Percentiles rank a stretch among this genome's conserved stretches.
Conservation (phyloP, 2,113 vertebrate species). For the Meles meles region DNA sequence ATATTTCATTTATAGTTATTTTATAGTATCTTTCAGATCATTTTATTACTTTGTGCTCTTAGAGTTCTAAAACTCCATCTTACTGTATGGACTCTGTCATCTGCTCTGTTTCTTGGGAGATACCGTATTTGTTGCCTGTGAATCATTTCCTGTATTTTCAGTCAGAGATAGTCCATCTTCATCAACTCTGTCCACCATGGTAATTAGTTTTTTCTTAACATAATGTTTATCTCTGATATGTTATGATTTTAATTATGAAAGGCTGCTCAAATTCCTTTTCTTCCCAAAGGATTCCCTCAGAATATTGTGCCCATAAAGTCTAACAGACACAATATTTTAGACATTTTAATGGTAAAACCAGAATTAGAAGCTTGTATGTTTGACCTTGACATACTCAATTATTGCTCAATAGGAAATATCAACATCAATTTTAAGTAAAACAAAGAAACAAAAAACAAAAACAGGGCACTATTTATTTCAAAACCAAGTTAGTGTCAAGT, state of each 20-base stretch:
- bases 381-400: not conserved
- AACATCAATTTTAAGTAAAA: not conserved
- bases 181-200: not conserved
- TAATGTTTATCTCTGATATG: not conserved
- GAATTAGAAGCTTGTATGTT: not conserved
- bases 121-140: not conserved
- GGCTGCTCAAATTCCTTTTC: not conserved
- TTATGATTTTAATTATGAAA: not conserved
- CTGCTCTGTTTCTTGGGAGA: not conserved
- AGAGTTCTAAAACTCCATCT: not conserved
- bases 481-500: constrained; percentile 18
- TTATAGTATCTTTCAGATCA: not conserved
- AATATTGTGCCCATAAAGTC: not conserved
- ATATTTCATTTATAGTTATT: not conserved
- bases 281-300: not conserved
- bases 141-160: not conserved
- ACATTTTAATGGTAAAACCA: not conserved
- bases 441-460: not conserved
- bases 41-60: not conserved
- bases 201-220: not conserved
- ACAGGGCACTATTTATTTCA: not conserved
- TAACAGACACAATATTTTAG: not conserved
- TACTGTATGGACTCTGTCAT: fast-evolving
- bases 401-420: not conserved
- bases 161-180: not conserved